These are phyloP conservation scores for Lycophotia porphyrea DNA, from an alignment of 2,888 invertebrate genomes.

Conservation along the genomic window DNA sequence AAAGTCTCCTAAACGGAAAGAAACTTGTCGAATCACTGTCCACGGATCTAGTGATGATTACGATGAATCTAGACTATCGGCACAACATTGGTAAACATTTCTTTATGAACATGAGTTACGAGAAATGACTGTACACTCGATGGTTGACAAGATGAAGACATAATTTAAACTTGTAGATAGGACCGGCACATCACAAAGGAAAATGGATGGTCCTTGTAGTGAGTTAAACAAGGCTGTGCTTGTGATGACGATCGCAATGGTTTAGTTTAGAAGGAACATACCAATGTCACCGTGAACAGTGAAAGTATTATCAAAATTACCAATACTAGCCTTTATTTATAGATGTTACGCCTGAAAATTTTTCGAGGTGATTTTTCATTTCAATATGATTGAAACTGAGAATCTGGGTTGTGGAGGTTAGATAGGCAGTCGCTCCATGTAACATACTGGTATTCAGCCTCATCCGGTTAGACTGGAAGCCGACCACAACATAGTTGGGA, in stretches of 20 bases:
- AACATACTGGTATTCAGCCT: too few species aligned
- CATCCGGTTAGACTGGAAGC: too few species aligned
- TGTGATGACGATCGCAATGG: neutral
- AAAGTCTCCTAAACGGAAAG: neutral
- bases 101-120: neutral
- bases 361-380: neutral
- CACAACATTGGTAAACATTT: neutral
- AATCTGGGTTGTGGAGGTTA: too few species aligned
- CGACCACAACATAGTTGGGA: too few species aligned
- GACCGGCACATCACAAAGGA: neutral
- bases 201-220: too few species aligned
- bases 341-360: neutral
- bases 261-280: neutral
- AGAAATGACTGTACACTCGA: neutral
- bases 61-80: conserved; percentile 5
- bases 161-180: neutral
- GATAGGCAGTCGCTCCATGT: too few species aligned
- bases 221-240: neutral
- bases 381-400: neutral
- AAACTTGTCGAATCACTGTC: neutral
- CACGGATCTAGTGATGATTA: neutral
- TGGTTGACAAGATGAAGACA: neutral
- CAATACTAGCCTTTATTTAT: neutral
- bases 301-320: conserved; percentile 5
- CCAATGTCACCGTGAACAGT: neutral